These are phyloP conservation scores for Rallus limicola DNA, from an alignment of 2,113 vertebrate species.

Conservation along the genomic window DNA sequence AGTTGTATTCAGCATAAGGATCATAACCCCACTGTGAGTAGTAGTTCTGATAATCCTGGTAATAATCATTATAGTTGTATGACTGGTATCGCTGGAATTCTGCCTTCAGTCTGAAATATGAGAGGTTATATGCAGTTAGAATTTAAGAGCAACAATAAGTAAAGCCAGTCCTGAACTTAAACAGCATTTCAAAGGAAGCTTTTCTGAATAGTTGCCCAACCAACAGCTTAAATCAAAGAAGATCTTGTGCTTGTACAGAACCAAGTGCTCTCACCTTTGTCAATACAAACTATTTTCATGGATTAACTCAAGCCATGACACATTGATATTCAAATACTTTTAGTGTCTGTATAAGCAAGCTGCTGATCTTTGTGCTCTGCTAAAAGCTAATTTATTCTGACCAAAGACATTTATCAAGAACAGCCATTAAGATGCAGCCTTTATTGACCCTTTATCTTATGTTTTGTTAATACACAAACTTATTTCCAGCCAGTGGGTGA, in stretches of 20 bases:
- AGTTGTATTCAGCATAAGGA: conserved; percentile 56
- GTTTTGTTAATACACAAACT: not conserved
- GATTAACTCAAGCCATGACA: not conserved
- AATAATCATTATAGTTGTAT: conserved; percentile 79
- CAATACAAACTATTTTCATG: not conserved
- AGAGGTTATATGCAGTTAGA: not conserved
- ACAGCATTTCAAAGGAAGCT: not conserved
- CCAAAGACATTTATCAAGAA: not conserved
- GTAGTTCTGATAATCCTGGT: conserved; percentile 76
- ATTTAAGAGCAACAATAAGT: not conserved
- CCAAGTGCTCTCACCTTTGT: not conserved
- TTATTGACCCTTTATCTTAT: not conserved
- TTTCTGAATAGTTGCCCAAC: not conserved
- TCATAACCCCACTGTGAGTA: conserved; percentile 82
- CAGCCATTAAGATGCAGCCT: not conserved
- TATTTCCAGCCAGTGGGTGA: not conserved
- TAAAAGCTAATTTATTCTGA: not conserved
- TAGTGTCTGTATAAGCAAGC: not conserved
- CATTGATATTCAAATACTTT: not conserved
- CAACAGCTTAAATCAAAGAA: not conserved
- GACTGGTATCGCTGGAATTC: conserved; percentile 77
- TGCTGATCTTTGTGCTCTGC: not conserved
- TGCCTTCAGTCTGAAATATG: conserved; percentile 80
- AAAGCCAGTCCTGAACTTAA: not conserved
- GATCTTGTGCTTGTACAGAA: not conserved